These are phyloP conservation scores for Drosophila nebulosa DNA, from an alignment of 1,140 invertebrate species.

Conservation along the genomic window DNA sequence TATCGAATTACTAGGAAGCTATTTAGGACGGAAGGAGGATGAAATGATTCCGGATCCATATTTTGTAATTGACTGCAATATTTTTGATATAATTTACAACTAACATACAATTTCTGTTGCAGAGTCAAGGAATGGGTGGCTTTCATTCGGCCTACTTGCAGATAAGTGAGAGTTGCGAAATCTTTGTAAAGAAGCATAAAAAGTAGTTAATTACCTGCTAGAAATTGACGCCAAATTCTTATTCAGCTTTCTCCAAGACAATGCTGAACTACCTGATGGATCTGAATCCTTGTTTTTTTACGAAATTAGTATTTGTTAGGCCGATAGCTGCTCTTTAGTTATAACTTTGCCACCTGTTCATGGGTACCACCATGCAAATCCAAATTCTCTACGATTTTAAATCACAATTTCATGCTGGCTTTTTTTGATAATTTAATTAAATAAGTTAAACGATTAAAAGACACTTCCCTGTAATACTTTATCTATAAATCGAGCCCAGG, in stretches of 20 bases:
- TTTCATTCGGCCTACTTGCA: conserved; percentile 56
- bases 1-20: conserved; percentile 89
- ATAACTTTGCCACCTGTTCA: too few species aligned
- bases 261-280: not conserved
- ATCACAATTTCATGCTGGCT: not conserved
- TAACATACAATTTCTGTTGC: not conserved
- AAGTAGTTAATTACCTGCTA: not conserved
- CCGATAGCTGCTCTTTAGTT: too few species aligned
- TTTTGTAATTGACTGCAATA: conserved; percentile 84
- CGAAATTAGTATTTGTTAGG: too few species aligned
- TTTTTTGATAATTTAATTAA: not conserved
- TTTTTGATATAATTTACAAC: not conserved
- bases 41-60: conserved; percentile 93
- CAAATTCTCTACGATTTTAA: not conserved
- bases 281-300: not conserved
- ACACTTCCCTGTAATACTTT: conserved; percentile 57
- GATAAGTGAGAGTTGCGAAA: conserved; percentile 61
- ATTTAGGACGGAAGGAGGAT: conserved; percentile 87
- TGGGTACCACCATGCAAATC: not conserved
- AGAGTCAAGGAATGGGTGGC: conserved; percentile 54
- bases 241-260: not conserved
- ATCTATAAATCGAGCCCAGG: conserved; percentile 62
- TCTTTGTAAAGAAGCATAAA: conserved; percentile 39
- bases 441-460: conserved; percentile 25
- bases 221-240: too few species aligned